Evolutionary conservation across 2,888 invertebrate genomes (phyloP).

Genomic region (Merodon equestris): DNA sequence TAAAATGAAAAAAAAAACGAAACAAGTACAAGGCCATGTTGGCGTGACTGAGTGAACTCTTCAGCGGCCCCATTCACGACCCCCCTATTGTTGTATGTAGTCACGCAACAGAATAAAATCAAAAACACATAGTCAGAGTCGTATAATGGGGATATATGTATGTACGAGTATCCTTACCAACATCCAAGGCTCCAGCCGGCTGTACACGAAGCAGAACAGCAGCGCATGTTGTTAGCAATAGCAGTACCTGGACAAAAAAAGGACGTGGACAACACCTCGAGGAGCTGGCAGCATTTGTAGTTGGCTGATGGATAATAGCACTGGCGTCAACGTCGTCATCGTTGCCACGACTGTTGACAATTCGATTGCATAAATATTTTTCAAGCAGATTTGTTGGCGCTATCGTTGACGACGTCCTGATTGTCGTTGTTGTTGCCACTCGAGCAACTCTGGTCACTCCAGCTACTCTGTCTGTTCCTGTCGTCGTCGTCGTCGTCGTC

Average conservation of each 20-base stretch:
- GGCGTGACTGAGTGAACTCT: constrained; percentile 51
- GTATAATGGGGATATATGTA: too few relatives aligned
- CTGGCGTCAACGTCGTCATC: too few relatives aligned
- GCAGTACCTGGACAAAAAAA: constrained; percentile 48
- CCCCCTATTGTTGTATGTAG: constrained; percentile 41
- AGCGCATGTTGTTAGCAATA: constrained; percentile 59
- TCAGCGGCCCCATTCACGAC: background rate
- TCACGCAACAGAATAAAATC: constrained; percentile 55
- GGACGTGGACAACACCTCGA: constrained; percentile 26
- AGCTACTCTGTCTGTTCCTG: too few relatives aligned
- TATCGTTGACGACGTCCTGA: constrained; percentile 11
- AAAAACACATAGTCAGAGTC: constrained; percentile 4
- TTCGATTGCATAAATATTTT: constrained; percentile 59
- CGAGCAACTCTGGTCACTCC: constrained; percentile 10
- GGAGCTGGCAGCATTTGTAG: constrained; percentile 12
- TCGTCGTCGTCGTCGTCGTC: too few relatives aligned
- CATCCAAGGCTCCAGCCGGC: constrained; percentile 55
- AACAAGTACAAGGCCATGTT: constrained; percentile 60
- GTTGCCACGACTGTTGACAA: constrained; percentile 30
- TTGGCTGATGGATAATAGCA: constrained; percentile 28
- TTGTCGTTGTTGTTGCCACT: constrained; percentile 13
- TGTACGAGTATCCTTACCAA: constrained; percentile 57
- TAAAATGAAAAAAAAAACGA: background rate
- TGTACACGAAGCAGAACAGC: constrained; percentile 38
- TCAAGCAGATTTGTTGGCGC: constrained; percentile 46